Percentiles rank a stretch among this genome's conserved stretches.
Evolutionary conservation across 2,888 invertebrate genomes (phyloP).

Genomic region (Exephanes ischioxanthus): DNA sequence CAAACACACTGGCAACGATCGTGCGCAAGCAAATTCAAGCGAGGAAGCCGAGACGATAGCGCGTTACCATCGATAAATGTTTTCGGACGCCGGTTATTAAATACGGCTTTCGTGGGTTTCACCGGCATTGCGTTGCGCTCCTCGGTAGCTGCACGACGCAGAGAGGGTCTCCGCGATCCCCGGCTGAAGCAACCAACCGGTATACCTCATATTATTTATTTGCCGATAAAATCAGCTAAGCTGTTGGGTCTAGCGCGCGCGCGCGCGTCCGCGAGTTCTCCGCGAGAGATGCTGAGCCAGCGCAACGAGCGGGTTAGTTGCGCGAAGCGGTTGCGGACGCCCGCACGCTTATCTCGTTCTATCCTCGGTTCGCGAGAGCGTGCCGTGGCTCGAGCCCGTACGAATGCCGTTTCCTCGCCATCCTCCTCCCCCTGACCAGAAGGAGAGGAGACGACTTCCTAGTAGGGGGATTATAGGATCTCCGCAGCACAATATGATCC

Average conservation of each 20-base stretch:
- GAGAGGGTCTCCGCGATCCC: slow-evolving; percentile 4
- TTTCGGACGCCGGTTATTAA: slow-evolving; percentile 58
- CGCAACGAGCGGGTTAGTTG: slow-evolving; percentile 18
- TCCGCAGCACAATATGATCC: background rate
- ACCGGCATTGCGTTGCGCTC: slow-evolving; percentile 30
- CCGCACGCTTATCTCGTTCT: slow-evolving; percentile 54
- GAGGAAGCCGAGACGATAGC: slow-evolving; percentile 21
- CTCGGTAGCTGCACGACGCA: slow-evolving; percentile 25
- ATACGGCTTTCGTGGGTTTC: slow-evolving; percentile 58
- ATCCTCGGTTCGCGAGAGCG: slow-evolving; percentile 45
- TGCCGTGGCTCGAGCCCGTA: slow-evolving; percentile 51
- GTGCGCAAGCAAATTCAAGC: slow-evolving; percentile 17
- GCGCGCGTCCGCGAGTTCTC: slow-evolving; percentile 51
- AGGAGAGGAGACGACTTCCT: slow-evolving; percentile 61
- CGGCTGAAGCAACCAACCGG: slow-evolving; percentile 45
- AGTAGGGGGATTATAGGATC: slow-evolving; percentile 59
- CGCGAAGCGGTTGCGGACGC: slow-evolving; percentile 22
- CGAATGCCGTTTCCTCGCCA: slow-evolving; percentile 63
- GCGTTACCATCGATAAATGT: slow-evolving; percentile 57
- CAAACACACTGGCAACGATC: slow-evolving; percentile 23
- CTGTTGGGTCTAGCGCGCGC: slow-evolving; percentile 53
- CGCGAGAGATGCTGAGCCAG: slow-evolving; percentile 31
- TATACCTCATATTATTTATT: slow-evolving; percentile 67
- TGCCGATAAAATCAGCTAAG: slow-evolving; percentile 65
- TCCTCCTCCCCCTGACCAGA: background rate